phyloP scores from a whole-genome alignment of 1,140 invertebrate species.

The Thaumetopoea pityocampa region DNA sequence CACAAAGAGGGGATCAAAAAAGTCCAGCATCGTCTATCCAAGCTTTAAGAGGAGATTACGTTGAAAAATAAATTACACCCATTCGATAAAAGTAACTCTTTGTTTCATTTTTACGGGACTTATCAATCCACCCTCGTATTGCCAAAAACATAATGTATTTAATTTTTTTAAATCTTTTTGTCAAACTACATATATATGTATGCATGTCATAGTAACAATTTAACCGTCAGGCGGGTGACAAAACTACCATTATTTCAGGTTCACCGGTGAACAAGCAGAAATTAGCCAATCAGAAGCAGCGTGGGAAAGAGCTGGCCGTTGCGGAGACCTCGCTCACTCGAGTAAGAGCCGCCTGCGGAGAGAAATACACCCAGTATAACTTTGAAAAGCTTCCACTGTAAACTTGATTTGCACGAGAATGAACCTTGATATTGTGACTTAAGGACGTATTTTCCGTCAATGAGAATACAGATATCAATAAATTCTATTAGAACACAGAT shows the following conservation, averaged over 20 bases:
- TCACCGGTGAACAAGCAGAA: conserved; percentile 87
- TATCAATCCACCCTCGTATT: too few species aligned
- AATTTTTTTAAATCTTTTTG: too few species aligned
- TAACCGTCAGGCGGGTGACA: conserved; percentile 34
- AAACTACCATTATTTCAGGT: conserved; percentile 74
- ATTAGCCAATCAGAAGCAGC: conserved; percentile 82
- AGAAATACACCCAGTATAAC: conserved; percentile 45
- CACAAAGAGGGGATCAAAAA: too few species aligned
- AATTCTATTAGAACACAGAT: too few species aligned
- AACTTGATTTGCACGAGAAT: conserved; percentile 32
- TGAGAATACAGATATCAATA: too few species aligned
- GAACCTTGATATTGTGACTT: conserved; percentile 23
- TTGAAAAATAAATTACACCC: too few species aligned
- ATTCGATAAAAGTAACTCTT: too few species aligned
- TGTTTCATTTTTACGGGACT: too few species aligned
- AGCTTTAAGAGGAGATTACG: too few species aligned
- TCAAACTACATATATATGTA: conserved; percentile 2
- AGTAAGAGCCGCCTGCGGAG: conserved; percentile 73
- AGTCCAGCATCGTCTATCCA: too few species aligned
- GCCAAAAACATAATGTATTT: too few species aligned
- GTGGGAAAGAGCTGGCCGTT: conserved; percentile 79
- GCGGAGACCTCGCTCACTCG: conserved; percentile 85
- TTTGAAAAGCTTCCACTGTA: conserved; percentile 44
- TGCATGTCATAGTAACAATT: conserved; percentile 10
- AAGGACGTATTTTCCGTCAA: too few species aligned